Conservation (phyloP, 2,888 invertebrate genomes). For the Thymelicus sylvestris region DNA sequence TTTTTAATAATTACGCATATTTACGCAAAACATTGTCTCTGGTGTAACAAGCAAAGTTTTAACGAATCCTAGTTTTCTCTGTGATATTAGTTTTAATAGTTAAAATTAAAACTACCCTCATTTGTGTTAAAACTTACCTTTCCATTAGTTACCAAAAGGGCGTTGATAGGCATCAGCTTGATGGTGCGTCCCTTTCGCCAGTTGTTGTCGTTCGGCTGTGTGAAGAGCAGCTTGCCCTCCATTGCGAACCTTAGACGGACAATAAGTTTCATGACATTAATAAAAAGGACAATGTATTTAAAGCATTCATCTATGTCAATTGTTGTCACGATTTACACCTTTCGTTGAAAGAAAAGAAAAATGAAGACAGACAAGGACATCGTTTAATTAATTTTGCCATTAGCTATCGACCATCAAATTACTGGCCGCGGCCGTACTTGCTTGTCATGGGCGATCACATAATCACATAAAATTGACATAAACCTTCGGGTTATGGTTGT, state of each 20-base stretch:
- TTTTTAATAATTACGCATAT: too few species aligned
- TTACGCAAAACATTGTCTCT: background rate
- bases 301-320: too few species aligned
- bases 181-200: conserved; percentile 95
- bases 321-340: too few species aligned
- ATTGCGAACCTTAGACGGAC: conserved; percentile 88
- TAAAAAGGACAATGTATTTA: background rate
- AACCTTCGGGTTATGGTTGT: too few species aligned
- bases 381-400: too few species aligned
- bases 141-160: conserved; percentile 95
- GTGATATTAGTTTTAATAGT: background rate
- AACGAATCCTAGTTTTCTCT: background rate
- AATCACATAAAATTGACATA: too few species aligned
- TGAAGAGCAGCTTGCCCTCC: conserved; percentile 94
- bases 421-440: too few species aligned
- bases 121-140: conserved; percentile 85
- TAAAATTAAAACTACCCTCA: conserved; percentile 1
- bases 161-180: conserved; percentile 94
- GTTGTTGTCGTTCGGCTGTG: conserved; percentile 95
- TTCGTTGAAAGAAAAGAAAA: too few species aligned
- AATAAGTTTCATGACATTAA: conserved; percentile 32
- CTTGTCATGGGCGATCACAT: too few species aligned
- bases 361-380: too few species aligned
- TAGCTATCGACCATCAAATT: too few species aligned
- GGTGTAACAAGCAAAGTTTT: background rate